phyloP scores from a whole-genome alignment of 2,113 vertebrate genomes.

The Carassius gibelio region DNA sequence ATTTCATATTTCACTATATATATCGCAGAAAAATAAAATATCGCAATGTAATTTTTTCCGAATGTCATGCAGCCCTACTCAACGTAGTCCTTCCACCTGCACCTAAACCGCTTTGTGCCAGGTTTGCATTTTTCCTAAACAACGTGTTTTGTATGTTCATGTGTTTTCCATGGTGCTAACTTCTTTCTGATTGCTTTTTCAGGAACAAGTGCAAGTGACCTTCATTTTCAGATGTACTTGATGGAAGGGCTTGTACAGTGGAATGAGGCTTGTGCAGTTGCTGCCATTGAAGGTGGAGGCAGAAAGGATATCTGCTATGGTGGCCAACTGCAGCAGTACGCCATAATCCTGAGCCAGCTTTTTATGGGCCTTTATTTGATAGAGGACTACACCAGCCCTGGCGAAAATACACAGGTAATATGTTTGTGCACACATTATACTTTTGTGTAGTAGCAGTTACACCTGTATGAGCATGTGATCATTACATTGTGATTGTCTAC shows the following conservation, averaged over 20 bases:
- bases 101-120: neutral
- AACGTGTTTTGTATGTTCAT: neutral
- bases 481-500: too few relatives aligned
- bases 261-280: slow-evolving; percentile 11
- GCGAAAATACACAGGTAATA: neutral
- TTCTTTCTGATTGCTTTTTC: neutral
- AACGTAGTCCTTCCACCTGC: slow-evolving; percentile 17
- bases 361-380: slow-evolving; percentile 4
- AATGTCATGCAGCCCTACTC: too few relatives aligned
- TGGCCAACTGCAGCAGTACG: neutral
- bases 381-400: slow-evolving; percentile 23
- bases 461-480: too few relatives aligned
- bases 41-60: slow-evolving; percentile 19
- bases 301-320: neutral
- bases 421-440: too few relatives aligned
- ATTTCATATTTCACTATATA: too few relatives aligned
- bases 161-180: neutral
- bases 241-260: slow-evolving; percentile 3
- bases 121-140: neutral
- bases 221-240: slow-evolving; percentile 40
- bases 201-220: neutral
- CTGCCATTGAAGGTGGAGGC: neutral
- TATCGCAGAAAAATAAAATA: too few relatives aligned
- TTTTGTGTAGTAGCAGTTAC: too few relatives aligned
- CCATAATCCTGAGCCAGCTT: slow-evolving; percentile 6